These are phyloP conservation scores for Tachycineta bicolor DNA, from an alignment of 2,113 vertebrate species.

Conservation along the genomic window DNA sequence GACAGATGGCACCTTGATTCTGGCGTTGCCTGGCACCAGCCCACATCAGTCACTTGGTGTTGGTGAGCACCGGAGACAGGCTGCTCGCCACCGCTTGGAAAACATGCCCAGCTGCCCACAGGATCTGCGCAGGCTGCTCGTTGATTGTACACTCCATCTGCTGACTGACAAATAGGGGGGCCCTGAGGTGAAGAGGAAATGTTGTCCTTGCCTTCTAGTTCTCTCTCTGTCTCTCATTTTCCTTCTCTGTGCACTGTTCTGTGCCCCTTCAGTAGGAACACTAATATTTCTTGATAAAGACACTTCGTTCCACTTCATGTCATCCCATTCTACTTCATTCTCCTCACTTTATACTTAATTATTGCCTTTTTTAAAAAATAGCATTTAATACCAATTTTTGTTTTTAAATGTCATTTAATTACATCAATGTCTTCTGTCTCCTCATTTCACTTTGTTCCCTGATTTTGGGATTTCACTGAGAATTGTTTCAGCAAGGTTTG, in stretches of 20 bases:
- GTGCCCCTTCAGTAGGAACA: background rate
- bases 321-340: background rate
- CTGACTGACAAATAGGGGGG: fast-evolving
- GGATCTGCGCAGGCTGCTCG: fast-evolving
- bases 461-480: background rate
- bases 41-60: fast-evolving
- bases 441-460: background rate
- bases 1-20: fast-evolving
- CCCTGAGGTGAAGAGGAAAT: fast-evolving
- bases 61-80: fast-evolving
- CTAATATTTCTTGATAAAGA: background rate
- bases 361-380: background rate
- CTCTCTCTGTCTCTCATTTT: too few relatives aligned
- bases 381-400: background rate
- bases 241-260: background rate
- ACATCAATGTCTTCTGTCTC: background rate
- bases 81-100: background rate
- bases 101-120: fast-evolving
- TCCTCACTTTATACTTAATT: background rate
- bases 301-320: background rate
- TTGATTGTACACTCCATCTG: too few relatives aligned
- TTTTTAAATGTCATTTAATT: background rate
- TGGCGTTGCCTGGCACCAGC: background rate
- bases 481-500: background rate
- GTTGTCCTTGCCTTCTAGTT: background rate